Evolutionary conservation across 2,888 invertebrate genomes (phyloP), one percentile per base, ranked within the genome.

Genomic region (Branchipolynoe longqiensis): DNA sequence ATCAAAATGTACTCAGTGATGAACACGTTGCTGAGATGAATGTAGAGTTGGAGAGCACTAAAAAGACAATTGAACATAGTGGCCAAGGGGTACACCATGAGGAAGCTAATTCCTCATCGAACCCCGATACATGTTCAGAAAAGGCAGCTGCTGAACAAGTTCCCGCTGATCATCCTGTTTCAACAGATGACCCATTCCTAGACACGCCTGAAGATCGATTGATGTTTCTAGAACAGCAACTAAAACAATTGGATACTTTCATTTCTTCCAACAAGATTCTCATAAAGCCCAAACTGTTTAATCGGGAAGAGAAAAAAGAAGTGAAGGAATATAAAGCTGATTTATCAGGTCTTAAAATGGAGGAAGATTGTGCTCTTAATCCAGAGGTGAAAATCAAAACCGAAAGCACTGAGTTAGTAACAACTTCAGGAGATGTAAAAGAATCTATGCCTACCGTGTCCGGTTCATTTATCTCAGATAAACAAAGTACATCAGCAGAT

Each of bases 311-410:
- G 12, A 62, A 3, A 38, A 18, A 69, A n/a, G n/a, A 33, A 8
- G 38, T 6, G 14, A n/a, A 4, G 18, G 69, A 69, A 69, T 69
- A 69, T 38, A 69, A 69, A 38, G 69, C 69, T 1, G 69, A 69
- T 69, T 38, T 69, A 38, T 69, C 69, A 14, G n/a, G 38, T n/a
- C 12, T 69, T 2, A 69, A 36, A 69, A 36, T n/a, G 38, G 69
- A 69, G 33, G 36, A 69, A 22, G 69, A 69, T 22, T 12, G 22
- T 22, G 14, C 0, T 36, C 36, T 33, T n/a, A n/a, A n/a, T 33
- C 69, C 69, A 22, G 28, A 78, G 48, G 54, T n/a, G n/a, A n/a
- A n/a, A n/a, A n/a, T n/a, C n/a, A n/a, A n/a, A 41, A 48, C 56
- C 25, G 62, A 62, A 62, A 25, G 62, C 12, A n/a, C n/a, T n/a